phyloP scores from a whole-genome alignment of 2,797 vertebrate species.

The Mus minutoides region DNA sequence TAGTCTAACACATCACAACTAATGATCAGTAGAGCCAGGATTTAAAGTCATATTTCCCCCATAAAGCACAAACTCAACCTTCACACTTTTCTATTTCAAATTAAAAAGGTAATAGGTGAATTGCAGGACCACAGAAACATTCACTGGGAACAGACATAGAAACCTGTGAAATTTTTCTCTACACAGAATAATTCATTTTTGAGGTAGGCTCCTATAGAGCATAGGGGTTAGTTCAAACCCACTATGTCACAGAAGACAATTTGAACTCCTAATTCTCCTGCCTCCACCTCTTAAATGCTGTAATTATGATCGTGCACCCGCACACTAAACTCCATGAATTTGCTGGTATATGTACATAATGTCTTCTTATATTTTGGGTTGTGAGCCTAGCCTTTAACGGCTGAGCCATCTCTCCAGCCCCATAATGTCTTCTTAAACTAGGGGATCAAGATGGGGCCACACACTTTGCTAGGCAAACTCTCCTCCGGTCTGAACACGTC shows the following conservation, averaged over 20 bases:
- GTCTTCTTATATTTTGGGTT: too few species aligned
- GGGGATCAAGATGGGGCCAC: neutral
- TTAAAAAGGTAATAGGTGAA: neutral
- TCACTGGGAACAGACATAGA: neutral
- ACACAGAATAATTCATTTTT: neutral
- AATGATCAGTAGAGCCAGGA: neutral
- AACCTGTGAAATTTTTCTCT: neutral
- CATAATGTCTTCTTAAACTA: neutral
- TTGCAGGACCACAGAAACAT: neutral
- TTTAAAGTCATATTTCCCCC: conserved; percentile 1
- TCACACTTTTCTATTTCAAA: conserved; percentile 4
- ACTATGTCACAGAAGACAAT: neutral
- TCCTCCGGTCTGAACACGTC: neutral
- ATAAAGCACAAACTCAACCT: neutral
- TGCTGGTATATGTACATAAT: too few species aligned
- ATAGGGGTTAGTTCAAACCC: neutral
- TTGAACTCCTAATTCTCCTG: neutral
- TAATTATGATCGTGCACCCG: neutral
- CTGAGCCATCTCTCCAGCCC: too few species aligned
- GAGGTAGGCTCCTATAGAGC: neutral
- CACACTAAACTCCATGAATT: neutral
- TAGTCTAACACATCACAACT: neutral
- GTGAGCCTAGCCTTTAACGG: too few species aligned
- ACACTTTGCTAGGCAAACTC: neutral
- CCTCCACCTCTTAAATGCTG: neutral